Evolutionary conservation across 2,113 vertebrate species (phyloP).

Genomic region (Formicarius rufipectus): DNA sequence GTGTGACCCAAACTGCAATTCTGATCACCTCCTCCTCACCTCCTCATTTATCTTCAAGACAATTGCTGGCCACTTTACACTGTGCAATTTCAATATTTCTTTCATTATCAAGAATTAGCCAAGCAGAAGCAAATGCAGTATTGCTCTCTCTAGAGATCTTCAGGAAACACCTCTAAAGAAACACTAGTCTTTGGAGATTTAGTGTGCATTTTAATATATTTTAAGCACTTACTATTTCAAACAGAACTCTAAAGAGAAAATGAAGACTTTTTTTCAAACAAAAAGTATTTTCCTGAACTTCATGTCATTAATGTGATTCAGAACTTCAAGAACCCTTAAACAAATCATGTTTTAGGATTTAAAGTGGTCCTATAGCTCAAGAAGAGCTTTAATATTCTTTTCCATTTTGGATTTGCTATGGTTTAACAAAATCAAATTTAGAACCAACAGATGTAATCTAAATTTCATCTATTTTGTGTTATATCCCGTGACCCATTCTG

Average conservation of each 20-base stretch:
- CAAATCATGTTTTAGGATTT: not conserved
- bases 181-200: not conserved
- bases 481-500: not conserved
- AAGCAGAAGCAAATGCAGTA: not conserved
- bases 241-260: not conserved
- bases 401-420: not conserved
- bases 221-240: not conserved
- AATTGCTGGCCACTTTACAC: not conserved
- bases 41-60: not conserved
- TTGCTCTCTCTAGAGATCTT: not conserved
- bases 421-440: not conserved
- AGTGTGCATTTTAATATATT: not conserved
- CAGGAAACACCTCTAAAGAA: not conserved
- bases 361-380: not conserved
- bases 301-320: not conserved
- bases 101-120: not conserved
- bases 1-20: not conserved
- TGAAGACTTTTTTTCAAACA: not conserved
- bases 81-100: not conserved
- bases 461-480: not conserved
- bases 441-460: not conserved
- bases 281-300: not conserved
- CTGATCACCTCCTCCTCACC: not conserved
- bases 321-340: not conserved
- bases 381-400: not conserved